Base-by-base conservation (phyloP, 2,113 vertebrate species). In the Embiotoca jacksoni region DNA sequence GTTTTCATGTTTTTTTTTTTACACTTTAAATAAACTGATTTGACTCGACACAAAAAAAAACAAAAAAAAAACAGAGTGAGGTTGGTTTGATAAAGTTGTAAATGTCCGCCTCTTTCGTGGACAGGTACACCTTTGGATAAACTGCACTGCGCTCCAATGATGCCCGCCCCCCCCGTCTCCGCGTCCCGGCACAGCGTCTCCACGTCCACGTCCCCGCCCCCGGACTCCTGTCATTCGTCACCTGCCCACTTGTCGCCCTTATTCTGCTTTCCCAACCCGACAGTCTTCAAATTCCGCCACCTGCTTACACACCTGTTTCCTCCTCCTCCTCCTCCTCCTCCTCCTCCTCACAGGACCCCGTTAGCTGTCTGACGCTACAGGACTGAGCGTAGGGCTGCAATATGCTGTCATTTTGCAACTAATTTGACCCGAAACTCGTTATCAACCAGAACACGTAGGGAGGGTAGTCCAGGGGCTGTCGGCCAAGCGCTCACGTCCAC, bases 221-320 rank as follows among this genome's bases (percentile, higher is more conserved):
- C 4, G 55, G 44, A 35, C n/a, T 44, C 23, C 56, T 14, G 54
- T 56, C 64, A 65, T 75, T 76, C 64, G 50, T 72, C 58, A 65
- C 70, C 64, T 66, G 72, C 50, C 79, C 70, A 75, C 56, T 58
- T 60, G 66, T 65, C 35, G 14, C 33, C 61, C 59, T 39, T 39
- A 15, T 46, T 73, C 72, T 30, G 49, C 64, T 49, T 64, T 64
- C 57, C 52, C 61, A 68, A n/a, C 39, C 35, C 64, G 73, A 60
- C 65, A 68, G 35, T 64, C 41, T 68, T 80, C 55, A 55, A 31
- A 74, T 71, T 74, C 37, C 36, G 80, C 64, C 80, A 74, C 68
- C 72, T 83, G 80, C 83, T 64, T 60, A 10, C 37, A 72, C 73
- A 81, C 74, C 76, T 83, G 83, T 30, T 86, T 23, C 23, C 23